Percentiles rank a stretch among this genome's conserved stretches.
phyloP scores from a whole-genome alignment of 35 echinoderm and acorn worm species.

The Chiridota heheva region DNA sequence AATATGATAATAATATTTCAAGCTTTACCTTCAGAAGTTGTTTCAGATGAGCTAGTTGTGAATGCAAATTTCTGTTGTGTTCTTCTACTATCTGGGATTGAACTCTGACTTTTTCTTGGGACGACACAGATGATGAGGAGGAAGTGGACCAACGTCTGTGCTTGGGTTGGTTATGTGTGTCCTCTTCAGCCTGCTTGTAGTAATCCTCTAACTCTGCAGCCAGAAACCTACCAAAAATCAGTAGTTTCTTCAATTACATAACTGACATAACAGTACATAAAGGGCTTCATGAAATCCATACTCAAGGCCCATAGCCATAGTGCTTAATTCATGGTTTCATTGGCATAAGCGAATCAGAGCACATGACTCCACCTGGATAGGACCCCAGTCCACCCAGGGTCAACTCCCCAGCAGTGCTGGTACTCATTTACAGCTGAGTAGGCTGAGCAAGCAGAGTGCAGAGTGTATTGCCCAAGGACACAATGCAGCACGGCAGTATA shows the following conservation, averaged over 20 bases:
- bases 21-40: conserved; percentile 29
- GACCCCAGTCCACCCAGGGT: too few species aligned
- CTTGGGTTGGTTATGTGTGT: not conserved
- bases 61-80: conserved; percentile 66
- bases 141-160: not conserved
- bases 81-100: conserved; percentile 74
- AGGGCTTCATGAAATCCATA: too few species aligned
- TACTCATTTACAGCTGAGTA: too few species aligned
- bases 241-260: not conserved
- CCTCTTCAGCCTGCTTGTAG: not conserved
- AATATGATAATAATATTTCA: too few species aligned
- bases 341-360: too few species aligned
- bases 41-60: conserved; percentile 50
- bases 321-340: too few species aligned
- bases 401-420: too few species aligned
- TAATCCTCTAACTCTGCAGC: conserved; percentile 12
- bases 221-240: not conserved
- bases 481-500: too few species aligned
- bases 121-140: not conserved
- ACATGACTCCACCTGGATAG: too few species aligned
- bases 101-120: conserved; percentile 55
- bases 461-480: too few species aligned
- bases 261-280: not conserved
- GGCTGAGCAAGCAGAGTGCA: too few species aligned
- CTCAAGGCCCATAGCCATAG: too few species aligned